Conservation (phyloP, 2,113 vertebrate species). For the Hyperopisus bebe region DNA sequence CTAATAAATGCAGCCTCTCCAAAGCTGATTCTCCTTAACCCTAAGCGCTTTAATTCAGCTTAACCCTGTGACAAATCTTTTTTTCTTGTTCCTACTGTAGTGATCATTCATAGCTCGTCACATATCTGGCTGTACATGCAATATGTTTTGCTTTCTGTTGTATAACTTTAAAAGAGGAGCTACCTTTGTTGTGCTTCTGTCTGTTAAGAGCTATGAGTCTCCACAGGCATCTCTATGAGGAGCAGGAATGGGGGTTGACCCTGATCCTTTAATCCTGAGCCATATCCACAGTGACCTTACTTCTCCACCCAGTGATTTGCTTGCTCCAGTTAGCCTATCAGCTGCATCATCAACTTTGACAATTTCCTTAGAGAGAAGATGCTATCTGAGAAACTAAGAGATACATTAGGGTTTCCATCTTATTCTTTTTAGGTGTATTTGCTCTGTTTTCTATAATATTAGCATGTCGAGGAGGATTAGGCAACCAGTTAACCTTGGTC, state of each 20-base stretch:
- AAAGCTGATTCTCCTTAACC: neutral
- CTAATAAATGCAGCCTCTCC: neutral
- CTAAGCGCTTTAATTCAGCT: neutral
- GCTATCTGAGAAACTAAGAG: neutral
- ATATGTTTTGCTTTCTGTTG: neutral
- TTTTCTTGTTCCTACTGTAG: neutral
- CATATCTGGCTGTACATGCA: neutral
- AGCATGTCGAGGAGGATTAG: neutral
- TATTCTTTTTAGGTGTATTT: neutral
- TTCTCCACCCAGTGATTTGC: neutral
- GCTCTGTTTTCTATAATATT: neutral
- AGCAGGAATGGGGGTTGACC: neutral
- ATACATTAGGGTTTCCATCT: neutral
- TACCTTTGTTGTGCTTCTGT: neutral
- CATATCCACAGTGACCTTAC: neutral
- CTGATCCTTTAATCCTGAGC: neutral
- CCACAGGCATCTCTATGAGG: neutral
- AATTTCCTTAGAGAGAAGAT: neutral
- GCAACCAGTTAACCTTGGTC: neutral
- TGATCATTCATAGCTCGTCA: neutral
- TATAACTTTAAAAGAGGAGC: neutral
- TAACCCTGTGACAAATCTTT: neutral
- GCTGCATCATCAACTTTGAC: neutral
- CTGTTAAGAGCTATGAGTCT: neutral
- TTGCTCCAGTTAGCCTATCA: neutral